phyloP scores from a whole-genome alignment of 1,140 invertebrate genomes.

The Archegozetes longisetosus region DNA sequence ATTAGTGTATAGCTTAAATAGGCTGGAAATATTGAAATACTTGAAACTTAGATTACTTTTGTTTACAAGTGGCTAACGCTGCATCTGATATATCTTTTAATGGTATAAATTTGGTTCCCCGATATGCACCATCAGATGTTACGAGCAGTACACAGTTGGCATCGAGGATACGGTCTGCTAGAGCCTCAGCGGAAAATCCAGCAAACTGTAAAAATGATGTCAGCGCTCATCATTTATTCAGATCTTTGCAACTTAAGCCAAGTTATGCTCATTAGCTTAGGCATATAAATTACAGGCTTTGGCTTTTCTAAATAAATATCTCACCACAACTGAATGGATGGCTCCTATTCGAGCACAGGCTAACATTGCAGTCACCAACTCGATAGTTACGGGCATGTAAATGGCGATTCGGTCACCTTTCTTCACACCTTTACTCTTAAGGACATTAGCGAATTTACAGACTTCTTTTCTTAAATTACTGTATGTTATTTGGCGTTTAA shows the following conservation, averaged over 20 bases:
- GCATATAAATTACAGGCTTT: not conserved
- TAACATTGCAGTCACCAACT: constrained; percentile 85
- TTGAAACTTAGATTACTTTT: constrained; percentile 25
- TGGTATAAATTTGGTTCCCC: constrained; percentile 69
- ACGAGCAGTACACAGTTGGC: constrained; percentile 61
- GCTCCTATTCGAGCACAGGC: constrained; percentile 85
- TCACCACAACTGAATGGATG: constrained; percentile 87
- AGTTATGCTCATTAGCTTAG: constrained; percentile 6
- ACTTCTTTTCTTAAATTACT: constrained; percentile 69
- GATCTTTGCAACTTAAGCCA: not conserved
- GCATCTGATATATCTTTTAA: constrained; percentile 74
- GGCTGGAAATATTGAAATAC: not conserved
- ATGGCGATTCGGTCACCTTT: constrained; percentile 87
- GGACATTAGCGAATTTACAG: constrained; percentile 80
- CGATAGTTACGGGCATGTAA: constrained; percentile 96
- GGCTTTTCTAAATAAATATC: constrained; percentile 21
- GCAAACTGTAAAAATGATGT: constrained; percentile 47
- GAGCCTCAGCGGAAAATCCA: constrained; percentile 80
- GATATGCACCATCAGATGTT: constrained; percentile 79
- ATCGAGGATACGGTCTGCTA: constrained; percentile 77
- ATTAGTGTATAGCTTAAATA: not conserved
- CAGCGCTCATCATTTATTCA: not conserved
- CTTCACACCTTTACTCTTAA: constrained; percentile 32
- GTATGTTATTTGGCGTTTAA: constrained; percentile 74
- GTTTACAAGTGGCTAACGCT: constrained; percentile 29